Evolutionary conservation across 2,888 invertebrate genomes (phyloP).

Genomic region (Exephanes ischioxanthus): DNA sequence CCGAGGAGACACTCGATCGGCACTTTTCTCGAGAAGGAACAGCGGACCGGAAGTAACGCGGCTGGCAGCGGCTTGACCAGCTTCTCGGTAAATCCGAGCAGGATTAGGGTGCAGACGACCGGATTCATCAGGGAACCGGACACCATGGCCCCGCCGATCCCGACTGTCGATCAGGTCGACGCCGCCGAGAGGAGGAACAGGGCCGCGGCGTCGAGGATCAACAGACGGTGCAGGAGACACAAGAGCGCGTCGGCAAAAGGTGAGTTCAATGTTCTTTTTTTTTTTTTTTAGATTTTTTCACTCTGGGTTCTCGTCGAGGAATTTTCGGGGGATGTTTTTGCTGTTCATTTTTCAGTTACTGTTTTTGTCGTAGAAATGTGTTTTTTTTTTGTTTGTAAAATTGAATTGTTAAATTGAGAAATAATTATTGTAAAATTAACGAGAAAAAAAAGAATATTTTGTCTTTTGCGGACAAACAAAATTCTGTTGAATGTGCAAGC

Average conservation of each 20-base stretch:
- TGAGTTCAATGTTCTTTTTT: conserved; percentile 66
- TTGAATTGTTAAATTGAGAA: too few species aligned
- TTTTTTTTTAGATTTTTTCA: conserved; percentile 9
- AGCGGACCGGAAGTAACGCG: conserved; percentile 78
- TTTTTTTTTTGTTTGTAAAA: too few species aligned
- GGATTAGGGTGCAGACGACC: conserved; percentile 76
- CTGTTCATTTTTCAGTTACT: too few species aligned
- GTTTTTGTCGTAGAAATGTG: too few species aligned
- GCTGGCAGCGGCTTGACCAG: conserved; percentile 16
- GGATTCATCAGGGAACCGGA: conserved; percentile 87
- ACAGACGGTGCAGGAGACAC: conserved; percentile 71
- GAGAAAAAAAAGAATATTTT: too few species aligned
- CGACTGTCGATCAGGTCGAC: conserved; percentile 76
- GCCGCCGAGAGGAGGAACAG: conserved; percentile 53
- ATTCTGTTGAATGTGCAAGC: too few species aligned
- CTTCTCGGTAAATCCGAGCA: conserved; percentile 46
- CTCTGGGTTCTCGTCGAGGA: too few species aligned
- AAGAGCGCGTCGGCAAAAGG: conserved; percentile 75
- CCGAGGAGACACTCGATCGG: conserved; percentile 89
- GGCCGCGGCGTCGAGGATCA: conserved; percentile 34
- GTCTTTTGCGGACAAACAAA: too few species aligned
- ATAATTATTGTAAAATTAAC: too few species aligned
- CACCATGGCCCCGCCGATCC: conserved; percentile 86
- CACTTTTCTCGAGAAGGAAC: conserved; percentile 86
- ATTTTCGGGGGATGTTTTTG: too few species aligned